A percentile compares a stretch with the other conserved stretches of the same genome.
phyloP scores from a whole-genome alignment of 2,888 invertebrate species.

The Dysmachus trigonus region DNA sequence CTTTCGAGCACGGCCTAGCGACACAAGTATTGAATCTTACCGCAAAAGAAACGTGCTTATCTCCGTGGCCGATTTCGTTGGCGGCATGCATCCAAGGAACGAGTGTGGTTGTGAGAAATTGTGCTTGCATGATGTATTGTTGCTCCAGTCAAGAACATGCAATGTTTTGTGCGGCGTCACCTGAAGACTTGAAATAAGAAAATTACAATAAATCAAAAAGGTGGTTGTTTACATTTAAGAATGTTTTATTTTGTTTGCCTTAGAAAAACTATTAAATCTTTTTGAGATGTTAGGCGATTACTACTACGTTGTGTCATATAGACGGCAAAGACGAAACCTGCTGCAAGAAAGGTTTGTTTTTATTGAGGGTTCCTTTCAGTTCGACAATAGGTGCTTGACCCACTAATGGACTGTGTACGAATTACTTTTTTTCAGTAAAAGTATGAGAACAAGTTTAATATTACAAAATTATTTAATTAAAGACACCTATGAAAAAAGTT shows the following conservation, averaged over 20 bases:
- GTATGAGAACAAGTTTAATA: too few species aligned
- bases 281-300: background rate
- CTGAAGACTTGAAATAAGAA: background rate
- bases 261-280: background rate
- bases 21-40: background rate
- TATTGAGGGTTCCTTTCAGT: background rate
- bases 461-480: too few species aligned
- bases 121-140: conserved; percentile 3
- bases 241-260: background rate
- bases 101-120: conserved; percentile 12
- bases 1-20: background rate
- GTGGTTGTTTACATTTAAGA: background rate
- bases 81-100: background rate
- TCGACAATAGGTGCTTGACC: background rate
- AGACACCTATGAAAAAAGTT: background rate
- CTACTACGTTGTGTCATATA: background rate
- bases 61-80: background rate
- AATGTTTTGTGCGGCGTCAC: background rate
- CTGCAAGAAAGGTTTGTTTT: background rate
- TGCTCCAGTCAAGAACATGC: conserved; percentile 5
- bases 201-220: conserved; percentile 27
- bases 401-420: background rate
- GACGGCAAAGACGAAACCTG: background rate
- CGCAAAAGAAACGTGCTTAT: background rate
- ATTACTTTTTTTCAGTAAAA: background rate